Percentiles rank a stretch among this genome's conserved stretches.
Conservation (phyloP, 1,140 invertebrate species). For the Caenorhabditis inopinata region DNA sequence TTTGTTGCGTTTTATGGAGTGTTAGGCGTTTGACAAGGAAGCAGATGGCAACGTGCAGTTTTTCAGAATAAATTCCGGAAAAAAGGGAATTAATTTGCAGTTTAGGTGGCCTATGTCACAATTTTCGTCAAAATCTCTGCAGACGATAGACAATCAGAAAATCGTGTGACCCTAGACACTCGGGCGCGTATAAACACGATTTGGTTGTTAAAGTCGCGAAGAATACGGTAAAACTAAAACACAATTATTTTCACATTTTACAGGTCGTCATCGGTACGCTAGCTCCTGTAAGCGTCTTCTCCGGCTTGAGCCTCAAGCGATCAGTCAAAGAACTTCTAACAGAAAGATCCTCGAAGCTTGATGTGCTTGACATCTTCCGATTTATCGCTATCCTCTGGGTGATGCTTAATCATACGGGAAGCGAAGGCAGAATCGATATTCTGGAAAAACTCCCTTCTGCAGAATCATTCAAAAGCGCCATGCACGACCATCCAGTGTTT, state of each 20-base stretch:
- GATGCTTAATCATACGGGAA: slow-evolving; percentile 62
- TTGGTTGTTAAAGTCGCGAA: no score
- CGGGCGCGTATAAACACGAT: no score
- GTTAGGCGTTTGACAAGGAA: background rate
- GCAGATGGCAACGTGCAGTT: no score
- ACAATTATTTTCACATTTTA: background rate
- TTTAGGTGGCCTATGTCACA: no score
- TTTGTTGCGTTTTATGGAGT: background rate
- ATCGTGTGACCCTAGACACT: no score
- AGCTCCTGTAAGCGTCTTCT: background rate
- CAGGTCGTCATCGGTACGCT: slow-evolving; percentile 34
- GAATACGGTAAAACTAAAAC: background rate
- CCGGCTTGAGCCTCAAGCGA: slow-evolving; percentile 12
- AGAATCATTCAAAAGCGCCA: slow-evolving; percentile 52
- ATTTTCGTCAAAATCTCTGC: no score
- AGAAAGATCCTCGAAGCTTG: slow-evolving; percentile 48
- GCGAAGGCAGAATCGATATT: slow-evolving; percentile 62
- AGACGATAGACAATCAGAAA: no score
- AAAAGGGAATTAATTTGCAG: no score
- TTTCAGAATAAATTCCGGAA: no score
- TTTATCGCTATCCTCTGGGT: slow-evolving; percentile 64
- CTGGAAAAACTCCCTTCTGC: slow-evolving; percentile 58
- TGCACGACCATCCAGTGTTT: slow-evolving; percentile 61
- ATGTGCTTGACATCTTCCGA: slow-evolving; percentile 63
- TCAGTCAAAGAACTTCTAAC: slow-evolving; percentile 46